These are phyloP conservation scores for Bovichtus diacanthus DNA, from an alignment of 2,797 vertebrate species.

Conservation along the genomic window DNA sequence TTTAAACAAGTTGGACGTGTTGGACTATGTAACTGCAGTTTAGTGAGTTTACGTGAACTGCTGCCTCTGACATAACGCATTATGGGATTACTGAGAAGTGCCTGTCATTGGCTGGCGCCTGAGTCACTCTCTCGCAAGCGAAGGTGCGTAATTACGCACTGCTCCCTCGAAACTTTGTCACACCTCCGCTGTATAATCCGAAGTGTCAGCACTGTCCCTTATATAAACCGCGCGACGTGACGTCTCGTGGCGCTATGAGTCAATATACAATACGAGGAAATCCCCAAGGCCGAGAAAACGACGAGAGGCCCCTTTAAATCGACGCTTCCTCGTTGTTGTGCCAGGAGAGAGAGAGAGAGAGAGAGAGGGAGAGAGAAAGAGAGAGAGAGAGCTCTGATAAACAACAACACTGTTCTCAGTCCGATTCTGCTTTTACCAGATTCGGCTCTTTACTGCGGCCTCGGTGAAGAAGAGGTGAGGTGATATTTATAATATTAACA, in stretches of 20 bases:
- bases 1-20: too few species aligned
- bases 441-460: slow-evolving; percentile 42
- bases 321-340: slow-evolving; percentile 60
- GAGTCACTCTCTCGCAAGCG: slow-evolving; percentile 56
- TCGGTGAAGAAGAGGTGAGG: slow-evolving; percentile 38
- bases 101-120: slow-evolving; percentile 48
- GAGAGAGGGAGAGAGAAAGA: slow-evolving; percentile 12
- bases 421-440: slow-evolving; percentile 46
- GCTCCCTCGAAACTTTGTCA: slow-evolving; percentile 34
- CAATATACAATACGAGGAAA: slow-evolving; percentile 78
- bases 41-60: background rate
- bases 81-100: background rate
- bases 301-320: slow-evolving; percentile 75
- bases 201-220: slow-evolving; percentile 44
- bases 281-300: slow-evolving; percentile 72
- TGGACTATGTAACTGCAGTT: background rate
- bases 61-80: background rate
- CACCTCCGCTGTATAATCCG: slow-evolving; percentile 41
- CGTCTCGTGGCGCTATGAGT: slow-evolving; percentile 51
- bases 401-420: slow-evolving; percentile 70
- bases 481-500: background rate
- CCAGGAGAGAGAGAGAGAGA: slow-evolving; percentile 40
- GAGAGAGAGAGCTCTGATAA: slow-evolving; percentile 54
- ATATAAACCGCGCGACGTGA: slow-evolving; percentile 54
- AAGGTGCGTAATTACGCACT: slow-evolving; percentile 59